A percentile compares a stretch with the other conserved stretches of the same genome.
Evolutionary conservation across 2,888 invertebrate species (phyloP).

Genomic region (Leptopilina myrica): DNA sequence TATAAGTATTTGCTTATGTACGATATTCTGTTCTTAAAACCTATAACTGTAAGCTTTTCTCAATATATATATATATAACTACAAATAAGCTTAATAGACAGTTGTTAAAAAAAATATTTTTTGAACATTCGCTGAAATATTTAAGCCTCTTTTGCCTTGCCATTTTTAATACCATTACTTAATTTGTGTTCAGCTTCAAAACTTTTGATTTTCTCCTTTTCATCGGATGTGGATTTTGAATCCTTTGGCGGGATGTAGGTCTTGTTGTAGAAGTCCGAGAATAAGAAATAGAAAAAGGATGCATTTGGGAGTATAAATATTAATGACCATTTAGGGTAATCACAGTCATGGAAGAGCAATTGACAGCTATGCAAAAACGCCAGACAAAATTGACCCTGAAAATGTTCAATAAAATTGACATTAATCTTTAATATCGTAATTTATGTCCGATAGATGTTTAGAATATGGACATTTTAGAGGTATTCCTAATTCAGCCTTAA

Average conservation of each 20-base stretch:
- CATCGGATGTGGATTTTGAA: conserved; percentile 17
- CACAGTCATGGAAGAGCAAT: conserved; percentile 90
- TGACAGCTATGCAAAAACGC: conserved; percentile 92
- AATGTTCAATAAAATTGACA: conserved; percentile 57
- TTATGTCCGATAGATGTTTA: too few species aligned
- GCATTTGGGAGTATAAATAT: conserved; percentile 93
- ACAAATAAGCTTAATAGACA: background rate
- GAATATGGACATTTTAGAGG: too few species aligned
- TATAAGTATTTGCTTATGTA: conserved; percentile 15
- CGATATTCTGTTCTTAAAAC: conserved; percentile 4
- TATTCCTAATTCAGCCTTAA: too few species aligned
- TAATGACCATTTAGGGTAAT: conserved; percentile 90
- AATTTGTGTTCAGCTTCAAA: conserved; percentile 30
- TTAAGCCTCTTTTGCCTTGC: conserved; percentile 52
- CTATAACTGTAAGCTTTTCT: conserved; percentile 1
- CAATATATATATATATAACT: background rate
- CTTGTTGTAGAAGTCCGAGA: conserved; percentile 93
- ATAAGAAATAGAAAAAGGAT: conserved; percentile 94
- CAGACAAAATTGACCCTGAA: conserved; percentile 92
- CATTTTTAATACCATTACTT: conserved; percentile 41
- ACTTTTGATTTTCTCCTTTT: conserved; percentile 48
- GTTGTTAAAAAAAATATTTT: background rate
- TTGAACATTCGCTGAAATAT: background rate
- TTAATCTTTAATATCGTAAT: too few species aligned
- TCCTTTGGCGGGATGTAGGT: conserved; percentile 78